A percentile compares a stretch with the other conserved stretches of the same genome.
phyloP scores from a whole-genome alignment of 2,113 vertebrate species.

The Castor canadensis region DNA sequence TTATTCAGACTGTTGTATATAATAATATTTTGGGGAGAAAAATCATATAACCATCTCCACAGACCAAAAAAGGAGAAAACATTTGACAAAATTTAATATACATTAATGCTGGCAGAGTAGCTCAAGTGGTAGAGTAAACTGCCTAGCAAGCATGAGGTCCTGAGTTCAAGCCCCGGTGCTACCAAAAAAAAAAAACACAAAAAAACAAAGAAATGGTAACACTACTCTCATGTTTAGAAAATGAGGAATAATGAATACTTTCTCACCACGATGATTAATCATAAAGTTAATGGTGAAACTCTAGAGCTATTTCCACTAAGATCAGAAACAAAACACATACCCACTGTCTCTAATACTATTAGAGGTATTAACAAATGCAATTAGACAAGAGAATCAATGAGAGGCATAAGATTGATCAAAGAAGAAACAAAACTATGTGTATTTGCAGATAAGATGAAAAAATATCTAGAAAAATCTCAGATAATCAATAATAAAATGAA shows the following conservation, averaged over 20 bases:
- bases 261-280: background rate
- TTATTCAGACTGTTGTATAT: background rate
- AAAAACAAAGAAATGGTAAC: background rate
- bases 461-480: background rate
- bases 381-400: slow-evolving; percentile 22
- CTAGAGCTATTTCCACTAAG: background rate
- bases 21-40: background rate
- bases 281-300: slow-evolving; percentile 26
- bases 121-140: no score
- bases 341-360: background rate
- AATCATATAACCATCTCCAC: background rate
- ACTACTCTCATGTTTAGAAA: background rate
- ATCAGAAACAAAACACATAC: background rate
- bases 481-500: slow-evolving; percentile 18
- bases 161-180: no score
- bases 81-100: slow-evolving; percentile 23
- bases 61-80: background rate
- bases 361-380: slow-evolving; percentile 10
- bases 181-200: no score
- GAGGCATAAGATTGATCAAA: background rate
- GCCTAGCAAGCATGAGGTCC: no score
- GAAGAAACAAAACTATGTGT: background rate
- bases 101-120: no score
- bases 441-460: slow-evolving; percentile 19
- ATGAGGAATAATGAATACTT: background rate